Evolutionary conservation across 2,113 vertebrate genomes (phyloP), one percentile per base, ranked within the genome.

Genomic region (Trogon melanurus): DNA sequence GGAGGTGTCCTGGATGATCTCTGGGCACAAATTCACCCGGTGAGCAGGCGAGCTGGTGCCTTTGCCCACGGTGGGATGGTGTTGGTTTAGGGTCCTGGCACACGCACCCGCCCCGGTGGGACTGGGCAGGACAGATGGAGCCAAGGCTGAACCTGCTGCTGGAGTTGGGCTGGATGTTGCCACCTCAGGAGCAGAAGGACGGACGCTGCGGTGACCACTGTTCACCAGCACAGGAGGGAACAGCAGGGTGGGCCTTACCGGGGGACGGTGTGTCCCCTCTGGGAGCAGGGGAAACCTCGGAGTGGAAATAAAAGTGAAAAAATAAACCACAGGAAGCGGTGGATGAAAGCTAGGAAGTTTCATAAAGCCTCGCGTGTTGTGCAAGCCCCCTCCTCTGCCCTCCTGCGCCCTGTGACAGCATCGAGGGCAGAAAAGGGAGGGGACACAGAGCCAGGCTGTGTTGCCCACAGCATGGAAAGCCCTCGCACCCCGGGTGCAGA

Each of bases 81-180:
- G 13, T 7, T 41, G 50, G 29, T 64, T 29, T 48, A 25, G n/a
- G 34, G 50, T 11, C 19, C 66, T 2, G 14, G 30, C 50, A n/a
- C n/a, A 22, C 11, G 9, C 19, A 16, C 41, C 23, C 1, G 1
- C 11, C 9, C 21, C 0, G 1, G 54, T 0, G 3, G 36, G 53
- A 30, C 38, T n/a, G 38, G 38, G 32, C 38, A 47, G 47, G 41
- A 64, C 23, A 22, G 57, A 38, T 0, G 2, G n/a, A 26, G 29
- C 30, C 20, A 26, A 34, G 29, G 69, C 32, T 58, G 69, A 44
- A 66, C 19, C 8, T 1, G 9, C n/a, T 0, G 0, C 16, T 4
- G 2, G 32, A 18, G 32, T 13, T 14, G 22, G 29, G 27, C 50
- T 41, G 57, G 20, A 7, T 25, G 20, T 45, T 32, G 51, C 29